These are phyloP conservation scores for Drosophila sordidula DNA, from an alignment of 2,888 invertebrate species.

Conservation along the genomic window DNA sequence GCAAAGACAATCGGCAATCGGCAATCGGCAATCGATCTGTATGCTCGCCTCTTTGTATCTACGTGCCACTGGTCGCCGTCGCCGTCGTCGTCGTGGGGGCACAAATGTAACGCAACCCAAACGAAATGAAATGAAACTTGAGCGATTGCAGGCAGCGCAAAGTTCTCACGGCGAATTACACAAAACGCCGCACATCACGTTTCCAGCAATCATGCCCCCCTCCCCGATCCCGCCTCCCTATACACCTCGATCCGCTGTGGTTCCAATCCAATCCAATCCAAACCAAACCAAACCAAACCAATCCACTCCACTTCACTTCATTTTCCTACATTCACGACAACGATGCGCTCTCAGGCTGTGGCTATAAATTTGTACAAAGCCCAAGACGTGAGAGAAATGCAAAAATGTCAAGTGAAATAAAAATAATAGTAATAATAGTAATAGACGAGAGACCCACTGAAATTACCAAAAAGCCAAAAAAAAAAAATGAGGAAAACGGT, in stretches of 20 bases:
- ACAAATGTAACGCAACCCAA: slow-evolving; percentile 35
- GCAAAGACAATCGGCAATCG: slow-evolving; percentile 44
- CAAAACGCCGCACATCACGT: slow-evolving; percentile 79
- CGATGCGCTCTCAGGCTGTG: slow-evolving; percentile 53
- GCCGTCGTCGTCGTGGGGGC: too few relatives aligned
- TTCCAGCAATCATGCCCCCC: slow-evolving; percentile 58
- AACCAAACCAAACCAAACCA: background rate
- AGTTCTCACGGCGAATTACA: slow-evolving; percentile 80
- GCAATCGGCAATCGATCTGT: slow-evolving; percentile 59
- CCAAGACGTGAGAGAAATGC: slow-evolving; percentile 76
- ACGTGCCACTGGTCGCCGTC: slow-evolving; percentile 20
- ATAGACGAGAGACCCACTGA: slow-evolving; percentile 34
- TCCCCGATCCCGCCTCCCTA: background rate
- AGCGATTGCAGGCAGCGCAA: slow-evolving; percentile 59
- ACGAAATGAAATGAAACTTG: slow-evolving; percentile 52
- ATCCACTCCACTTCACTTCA: slow-evolving; percentile 20
- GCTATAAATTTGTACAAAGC: slow-evolving; percentile 65
- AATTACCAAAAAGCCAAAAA: slow-evolving; percentile 37
- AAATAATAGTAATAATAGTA: slow-evolving; percentile 36
- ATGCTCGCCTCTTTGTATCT: slow-evolving; percentile 26
- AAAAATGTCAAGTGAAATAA: slow-evolving; percentile 55
- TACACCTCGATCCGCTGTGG: slow-evolving; percentile 10
- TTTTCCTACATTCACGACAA: slow-evolving; percentile 47
- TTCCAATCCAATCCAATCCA: slow-evolving; percentile 5
- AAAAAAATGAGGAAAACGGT: background rate